phyloP scores from a whole-genome alignment of 2,113 vertebrate genomes.

The Lophotis ruficrista region DNA sequence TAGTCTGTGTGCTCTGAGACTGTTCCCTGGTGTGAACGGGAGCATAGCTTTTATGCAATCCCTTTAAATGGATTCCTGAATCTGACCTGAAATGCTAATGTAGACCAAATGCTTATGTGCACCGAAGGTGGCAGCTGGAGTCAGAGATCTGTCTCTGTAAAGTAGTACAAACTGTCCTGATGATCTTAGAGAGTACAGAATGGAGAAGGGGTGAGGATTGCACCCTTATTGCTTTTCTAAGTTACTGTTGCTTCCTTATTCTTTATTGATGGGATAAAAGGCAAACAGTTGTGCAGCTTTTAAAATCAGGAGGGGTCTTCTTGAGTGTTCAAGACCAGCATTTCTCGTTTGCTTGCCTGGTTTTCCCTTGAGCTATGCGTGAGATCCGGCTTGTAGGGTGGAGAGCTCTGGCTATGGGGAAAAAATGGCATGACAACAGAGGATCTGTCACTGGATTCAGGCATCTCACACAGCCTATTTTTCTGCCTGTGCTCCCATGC shows the following conservation, averaged over 20 bases:
- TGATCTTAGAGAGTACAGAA: background rate
- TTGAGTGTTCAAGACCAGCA: background rate
- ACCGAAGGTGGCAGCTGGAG: background rate
- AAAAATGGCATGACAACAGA: background rate
- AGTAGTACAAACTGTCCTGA: background rate
- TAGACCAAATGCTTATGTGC: background rate
- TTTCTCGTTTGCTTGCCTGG: background rate
- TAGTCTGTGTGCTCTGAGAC: background rate
- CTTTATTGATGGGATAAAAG: background rate
- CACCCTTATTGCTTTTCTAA: background rate
- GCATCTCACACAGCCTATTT: background rate
- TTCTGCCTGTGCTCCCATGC: background rate
- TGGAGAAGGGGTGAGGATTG: background rate
- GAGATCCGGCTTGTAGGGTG: background rate
- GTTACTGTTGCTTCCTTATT: background rate
- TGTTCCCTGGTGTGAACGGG: background rate
- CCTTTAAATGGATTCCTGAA: background rate
- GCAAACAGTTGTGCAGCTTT: background rate
- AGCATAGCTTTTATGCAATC: background rate
- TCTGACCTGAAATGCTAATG: background rate
- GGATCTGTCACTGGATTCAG: background rate
- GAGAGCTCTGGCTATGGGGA: background rate
- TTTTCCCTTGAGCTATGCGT: background rate
- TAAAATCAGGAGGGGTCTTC: background rate
- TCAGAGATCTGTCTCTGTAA: background rate